Evolutionary conservation across 2,797 vertebrate genomes (phyloP), one percentile per base, ranked within the genome.

Genomic region (Halcyon chelicuti): DNA sequence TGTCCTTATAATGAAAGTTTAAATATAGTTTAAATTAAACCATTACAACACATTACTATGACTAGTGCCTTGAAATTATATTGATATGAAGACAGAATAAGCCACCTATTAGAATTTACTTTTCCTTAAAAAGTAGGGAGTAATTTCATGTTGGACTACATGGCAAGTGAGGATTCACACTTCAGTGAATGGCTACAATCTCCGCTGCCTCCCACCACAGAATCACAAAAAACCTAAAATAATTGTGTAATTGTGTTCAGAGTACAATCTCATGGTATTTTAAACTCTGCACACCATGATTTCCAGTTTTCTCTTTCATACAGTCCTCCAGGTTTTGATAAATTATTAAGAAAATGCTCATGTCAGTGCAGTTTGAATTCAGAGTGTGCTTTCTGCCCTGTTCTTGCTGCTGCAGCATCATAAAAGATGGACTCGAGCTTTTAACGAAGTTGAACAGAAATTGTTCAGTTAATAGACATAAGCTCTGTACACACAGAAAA

Each of bases 251-350:
- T 54, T 72, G 62, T 75, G 46, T 83, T 83, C 28, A 26, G 61
- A 70, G 62, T 70, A 54, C 10, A 6, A 81, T 47, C 47, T 77
- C 49, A 74, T 86, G 76, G 47, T 74, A 86, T 70, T 89, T 91
- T 92, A 67, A 96, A 95, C 71, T 75, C 20, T 76, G 51, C 55
- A 82, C 40, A 86, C 25, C 65, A 62, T 81, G 91, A 79, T 88
- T 96, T 33, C 58, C 95, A 94, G 94, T 91, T 82, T 94, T 88
- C 85, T 83, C 58, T 95, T 94, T 82, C 66, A 93, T 73, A 93
- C 28, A 68, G 28, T 57, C 42, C 19, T 91, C 86, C n/a, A 65
- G 2, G 21, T 91, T 94, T 60, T 94, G 77, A 96, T 94, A 65
- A 8, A 93, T 95, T 96, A 94, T 61, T 28, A 28, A 60, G 79